Conservation (phyloP, 23 tunicate genomes). For the Corella eumyota region DNA sequence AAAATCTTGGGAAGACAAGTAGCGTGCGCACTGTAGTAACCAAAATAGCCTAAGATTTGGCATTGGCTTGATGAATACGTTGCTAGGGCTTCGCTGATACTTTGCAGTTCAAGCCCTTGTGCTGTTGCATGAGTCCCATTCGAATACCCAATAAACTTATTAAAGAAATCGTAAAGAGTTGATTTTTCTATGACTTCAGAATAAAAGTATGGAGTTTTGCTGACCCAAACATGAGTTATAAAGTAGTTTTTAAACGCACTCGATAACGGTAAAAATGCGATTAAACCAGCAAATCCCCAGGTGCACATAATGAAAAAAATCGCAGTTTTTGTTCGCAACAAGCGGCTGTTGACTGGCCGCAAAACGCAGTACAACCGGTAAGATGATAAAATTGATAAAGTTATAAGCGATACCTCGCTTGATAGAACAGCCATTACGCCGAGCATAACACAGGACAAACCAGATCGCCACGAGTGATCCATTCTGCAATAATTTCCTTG, state of each 20-base stretch:
- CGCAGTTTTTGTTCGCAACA: constrained; percentile 8
- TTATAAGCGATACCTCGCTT: constrained; percentile 35
- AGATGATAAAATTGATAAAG: constrained; percentile 41
- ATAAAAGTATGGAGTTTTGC: constrained; percentile 22
- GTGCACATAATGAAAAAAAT: constrained; percentile 10
- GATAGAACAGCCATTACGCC: constrained; percentile 45
- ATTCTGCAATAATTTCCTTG: constrained; percentile 32
- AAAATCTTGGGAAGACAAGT: constrained; percentile 59
- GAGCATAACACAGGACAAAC: constrained; percentile 20
- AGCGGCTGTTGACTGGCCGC: constrained; percentile 42
- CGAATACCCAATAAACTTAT: neutral
- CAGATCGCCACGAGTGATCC: constrained; percentile 59
- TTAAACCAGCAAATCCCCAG: constrained; percentile 25
- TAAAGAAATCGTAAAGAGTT: neutral
- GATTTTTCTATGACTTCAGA: constrained; percentile 21
- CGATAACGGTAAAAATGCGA: constrained; percentile 33
- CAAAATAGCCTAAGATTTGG: constrained; percentile 28
- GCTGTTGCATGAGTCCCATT: neutral
- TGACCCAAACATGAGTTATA: constrained; percentile 13
- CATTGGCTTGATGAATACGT: constrained; percentile 4
- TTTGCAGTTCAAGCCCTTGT: neutral
- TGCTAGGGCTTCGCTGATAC: neutral
- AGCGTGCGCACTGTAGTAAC: constrained; percentile 67
- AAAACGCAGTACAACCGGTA: constrained; percentile 56
- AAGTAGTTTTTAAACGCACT: constrained; percentile 1